Conservation (phyloP, 2,888 invertebrate genomes). For the Agriopis leucophaearia region DNA sequence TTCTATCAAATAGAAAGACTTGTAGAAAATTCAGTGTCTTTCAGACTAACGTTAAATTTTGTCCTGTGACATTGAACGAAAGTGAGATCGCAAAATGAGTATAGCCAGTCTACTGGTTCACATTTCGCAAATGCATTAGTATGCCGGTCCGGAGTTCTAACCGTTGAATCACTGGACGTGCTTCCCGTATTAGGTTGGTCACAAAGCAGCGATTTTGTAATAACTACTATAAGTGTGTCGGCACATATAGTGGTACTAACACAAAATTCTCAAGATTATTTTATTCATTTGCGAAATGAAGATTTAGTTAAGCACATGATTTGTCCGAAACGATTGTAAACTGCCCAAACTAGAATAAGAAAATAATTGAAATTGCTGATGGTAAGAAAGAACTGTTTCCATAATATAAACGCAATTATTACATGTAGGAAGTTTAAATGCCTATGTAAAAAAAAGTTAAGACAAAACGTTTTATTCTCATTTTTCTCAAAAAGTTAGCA, state of each 20-base stretch:
- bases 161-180: constrained; percentile 57
- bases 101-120: constrained; percentile 48
- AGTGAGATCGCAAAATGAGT: constrained; percentile 47
- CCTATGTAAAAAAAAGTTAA: neutral
- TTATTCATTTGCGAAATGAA: neutral
- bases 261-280: neutral
- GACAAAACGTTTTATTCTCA: neutral
- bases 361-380: neutral
- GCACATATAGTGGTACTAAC: neutral
- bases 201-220: constrained; percentile 23
- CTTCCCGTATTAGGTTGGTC: constrained; percentile 36
- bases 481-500: neutral
- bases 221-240: too few relatives aligned
- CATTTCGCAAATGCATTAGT: constrained; percentile 61
- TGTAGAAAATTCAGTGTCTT: too few relatives aligned
- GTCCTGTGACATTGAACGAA: constrained; percentile 36
- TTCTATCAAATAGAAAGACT: too few relatives aligned
- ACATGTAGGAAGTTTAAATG: too few relatives aligned
- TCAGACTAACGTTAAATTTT: too few relatives aligned
- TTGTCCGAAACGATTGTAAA: neutral
- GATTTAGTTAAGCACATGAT: neutral
- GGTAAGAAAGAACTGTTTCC: neutral
- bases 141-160: constrained; percentile 52
- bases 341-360: neutral
- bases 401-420: too few relatives aligned